These are phyloP conservation scores for Lamprotornis superbus DNA, from an alignment of 2,113 vertebrate genomes.

Conservation along the genomic window DNA sequence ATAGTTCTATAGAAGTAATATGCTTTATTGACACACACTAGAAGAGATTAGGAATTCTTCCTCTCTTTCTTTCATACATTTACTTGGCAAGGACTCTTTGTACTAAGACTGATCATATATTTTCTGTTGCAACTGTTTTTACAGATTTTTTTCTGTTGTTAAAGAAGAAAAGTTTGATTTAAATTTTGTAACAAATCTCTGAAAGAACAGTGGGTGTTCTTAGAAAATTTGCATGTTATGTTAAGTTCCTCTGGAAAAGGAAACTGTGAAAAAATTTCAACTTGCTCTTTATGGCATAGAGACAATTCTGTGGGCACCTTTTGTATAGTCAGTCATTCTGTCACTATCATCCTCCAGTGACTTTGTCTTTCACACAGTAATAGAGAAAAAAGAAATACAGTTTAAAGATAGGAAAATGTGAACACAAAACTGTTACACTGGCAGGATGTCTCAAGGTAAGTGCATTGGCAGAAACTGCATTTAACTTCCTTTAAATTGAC, in stretches of 20 bases:
- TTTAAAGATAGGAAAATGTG: constrained; percentile 23
- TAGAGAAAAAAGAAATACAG: not conserved
- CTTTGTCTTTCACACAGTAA: constrained; percentile 39
- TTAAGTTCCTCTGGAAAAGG: not conserved
- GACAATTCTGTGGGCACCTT: not conserved
- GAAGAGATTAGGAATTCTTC: not conserved
- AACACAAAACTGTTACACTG: constrained; percentile 16
- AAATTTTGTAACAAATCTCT: not conserved
- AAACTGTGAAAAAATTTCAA: not conserved
- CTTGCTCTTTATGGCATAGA: not conserved
- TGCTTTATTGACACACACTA: not conserved
- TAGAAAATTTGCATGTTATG: not conserved
- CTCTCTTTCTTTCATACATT: not conserved
- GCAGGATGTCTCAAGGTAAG: constrained; percentile 37
- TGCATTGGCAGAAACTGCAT: constrained; percentile 29
- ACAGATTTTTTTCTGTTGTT: not conserved
- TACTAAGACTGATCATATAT: not conserved
- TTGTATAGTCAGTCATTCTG: constrained; percentile 46
- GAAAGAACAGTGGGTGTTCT: not conserved
- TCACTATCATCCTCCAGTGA: constrained; percentile 5
- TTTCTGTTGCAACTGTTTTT: not conserved
- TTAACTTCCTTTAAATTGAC: constrained; percentile 44
- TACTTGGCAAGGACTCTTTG: not conserved
- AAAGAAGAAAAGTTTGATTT: not conserved
- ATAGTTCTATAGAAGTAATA: not conserved